These are phyloP conservation scores for Drosophila subobscura DNA, from an alignment of 1,140 invertebrate genomes.

Conservation along the genomic window DNA sequence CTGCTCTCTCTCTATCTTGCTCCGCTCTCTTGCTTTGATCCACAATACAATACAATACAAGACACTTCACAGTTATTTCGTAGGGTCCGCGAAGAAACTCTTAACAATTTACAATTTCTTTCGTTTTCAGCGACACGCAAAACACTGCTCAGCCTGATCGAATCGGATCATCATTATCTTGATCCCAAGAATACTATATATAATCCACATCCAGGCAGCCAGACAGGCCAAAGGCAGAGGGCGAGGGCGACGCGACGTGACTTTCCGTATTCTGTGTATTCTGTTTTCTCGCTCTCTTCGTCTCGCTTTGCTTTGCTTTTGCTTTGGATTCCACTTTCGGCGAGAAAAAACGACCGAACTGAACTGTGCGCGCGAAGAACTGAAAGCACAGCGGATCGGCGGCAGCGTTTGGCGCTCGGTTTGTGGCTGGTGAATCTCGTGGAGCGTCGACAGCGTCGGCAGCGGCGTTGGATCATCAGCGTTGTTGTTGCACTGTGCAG, in stretches of 20 bases:
- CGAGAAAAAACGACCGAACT: conserved; percentile 30
- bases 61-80: conserved; percentile 45
- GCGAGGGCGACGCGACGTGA: conserved; percentile 28
- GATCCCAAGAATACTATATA: conserved; percentile 47
- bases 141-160: conserved; percentile 52
- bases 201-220: conserved; percentile 52
- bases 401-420: conserved; percentile 21
- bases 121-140: conserved; percentile 25
- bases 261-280: conserved; percentile 44
- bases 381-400: conserved; percentile 16
- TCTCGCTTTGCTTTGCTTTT: conserved; percentile 3
- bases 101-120: conserved; percentile 26
- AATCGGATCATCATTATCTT: conserved; percentile 63
- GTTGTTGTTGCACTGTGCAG: no score
- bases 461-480: no score
- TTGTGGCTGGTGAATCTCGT: conserved; percentile 4
- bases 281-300: conserved; percentile 3
- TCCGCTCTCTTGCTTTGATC: conserved; percentile 44
- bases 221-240: no score
- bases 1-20: conserved; percentile 21
- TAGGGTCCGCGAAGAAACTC: conserved; percentile 35
- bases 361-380: conserved; percentile 42
- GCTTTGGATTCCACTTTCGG: conserved; percentile 49
- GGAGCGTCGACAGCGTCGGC: no score
- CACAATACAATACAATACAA: conserved; percentile 13